Base-by-base conservation (phyloP, 2,797 vertebrate genomes). In the Crocidura indochinensis region DNA sequence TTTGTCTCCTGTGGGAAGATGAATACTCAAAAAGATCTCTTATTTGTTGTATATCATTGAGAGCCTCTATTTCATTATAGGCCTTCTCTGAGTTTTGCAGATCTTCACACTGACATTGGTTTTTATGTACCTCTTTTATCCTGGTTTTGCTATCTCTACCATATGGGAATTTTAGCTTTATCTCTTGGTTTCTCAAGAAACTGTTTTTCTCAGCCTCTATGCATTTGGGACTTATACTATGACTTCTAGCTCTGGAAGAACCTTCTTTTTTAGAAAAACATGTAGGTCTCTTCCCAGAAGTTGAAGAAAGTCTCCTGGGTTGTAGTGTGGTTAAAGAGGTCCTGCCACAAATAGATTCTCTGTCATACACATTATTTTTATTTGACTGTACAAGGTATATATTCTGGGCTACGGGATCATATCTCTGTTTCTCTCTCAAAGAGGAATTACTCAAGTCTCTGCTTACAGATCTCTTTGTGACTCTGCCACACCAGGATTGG, bases 401-500 rank as follows among this genome's bases (percentile, higher is more conserved):
- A 79, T 86, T 90, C 29, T 51, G 65, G 15, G 15, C 46, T 22
- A 82, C 31, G 24, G 2, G 0, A 60, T 87, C 84, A 80, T 49
- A 65, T 93, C 19, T 72, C 10, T 80, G 62, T 22, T 49, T 90
- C 84, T 62, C 46, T 72, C 56, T 84, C 47, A 72, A 15, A 74
- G 60, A 84, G 12, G 15, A 12, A 81, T 44, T 78, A 64, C 72
- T 92, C 3, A 77, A 49, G n/a, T 91, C 79, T 92, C 76, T 96
- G 80, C 87, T 92, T 69, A 44, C 4, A 19, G 80, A 84, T 80
- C 86, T 82, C 60, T 65, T 90, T 89, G 72, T 86, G 44, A 38
- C 15, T 49, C 29, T 17, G 12, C 2, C 71, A 82, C 90, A 88
- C 80, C 92, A 92, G 12, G 94, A 95, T 84, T 91, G 93, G 27